phyloP scores from a whole-genome alignment of 1,140 invertebrate species.

The Tyrophagus putrescentiae region DNA sequence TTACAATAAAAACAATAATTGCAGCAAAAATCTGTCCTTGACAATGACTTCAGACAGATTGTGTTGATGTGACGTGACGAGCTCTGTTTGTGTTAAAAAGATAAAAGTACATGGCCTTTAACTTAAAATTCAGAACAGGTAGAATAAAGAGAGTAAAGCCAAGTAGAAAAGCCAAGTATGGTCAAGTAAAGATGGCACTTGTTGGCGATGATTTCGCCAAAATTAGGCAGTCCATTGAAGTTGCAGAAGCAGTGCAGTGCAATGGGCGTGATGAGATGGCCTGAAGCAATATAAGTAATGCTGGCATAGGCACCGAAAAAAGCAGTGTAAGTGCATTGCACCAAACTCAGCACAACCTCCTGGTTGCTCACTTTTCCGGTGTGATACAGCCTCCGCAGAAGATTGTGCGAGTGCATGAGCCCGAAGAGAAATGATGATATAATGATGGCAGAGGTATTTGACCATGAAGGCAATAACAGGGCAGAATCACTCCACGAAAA shows the following conservation, averaged over 20 bases:
- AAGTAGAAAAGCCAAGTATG: neutral
- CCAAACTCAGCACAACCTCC: neutral
- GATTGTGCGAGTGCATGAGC: constrained; percentile 8
- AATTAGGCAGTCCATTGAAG: constrained; percentile 11
- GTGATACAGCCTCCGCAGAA: neutral
- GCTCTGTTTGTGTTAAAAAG: neutral
- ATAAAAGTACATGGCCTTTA: neutral
- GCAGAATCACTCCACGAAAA: neutral
- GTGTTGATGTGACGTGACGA: too few relatives aligned
- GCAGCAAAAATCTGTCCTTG: too few relatives aligned
- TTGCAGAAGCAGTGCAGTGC: constrained; percentile 14
- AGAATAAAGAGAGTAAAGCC: neutral
- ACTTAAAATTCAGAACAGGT: neutral
- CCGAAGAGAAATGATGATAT: constrained; percentile 12
- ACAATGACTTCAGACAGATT: too few relatives aligned
- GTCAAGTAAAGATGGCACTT: neutral
- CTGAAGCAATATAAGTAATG: neutral
- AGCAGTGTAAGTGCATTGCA: constrained; percentile 11
- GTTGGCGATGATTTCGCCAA: neutral
- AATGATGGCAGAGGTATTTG: neutral
- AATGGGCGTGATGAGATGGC: constrained; percentile 9
- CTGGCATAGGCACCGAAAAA: constrained; percentile 9
- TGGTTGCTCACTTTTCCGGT: neutral
- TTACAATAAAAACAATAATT: too few relatives aligned
- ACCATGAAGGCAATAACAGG: constrained; percentile 11